These are phyloP conservation scores for Ahaetulla prasina DNA, from an alignment of 2,113 vertebrate species.

Conservation along the genomic window DNA sequence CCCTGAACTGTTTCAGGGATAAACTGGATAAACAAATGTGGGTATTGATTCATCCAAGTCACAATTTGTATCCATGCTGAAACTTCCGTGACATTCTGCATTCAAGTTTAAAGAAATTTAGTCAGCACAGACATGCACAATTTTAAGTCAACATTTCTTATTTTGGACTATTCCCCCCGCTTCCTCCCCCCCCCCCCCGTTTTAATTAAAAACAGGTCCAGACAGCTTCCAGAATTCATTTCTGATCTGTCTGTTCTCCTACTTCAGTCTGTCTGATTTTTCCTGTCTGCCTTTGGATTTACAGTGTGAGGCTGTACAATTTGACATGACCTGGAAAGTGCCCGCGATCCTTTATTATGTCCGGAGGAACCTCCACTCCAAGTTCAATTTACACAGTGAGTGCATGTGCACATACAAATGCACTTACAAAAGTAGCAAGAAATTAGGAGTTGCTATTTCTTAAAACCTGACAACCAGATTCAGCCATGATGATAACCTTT, in stretches of 20 bases:
- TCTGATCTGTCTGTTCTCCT: neutral
- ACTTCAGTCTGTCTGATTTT: neutral
- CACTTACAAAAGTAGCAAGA: neutral
- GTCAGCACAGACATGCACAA: no score
- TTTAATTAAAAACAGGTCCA: neutral
- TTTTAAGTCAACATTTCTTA: neutral
- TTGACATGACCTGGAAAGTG: constrained; percentile 95
- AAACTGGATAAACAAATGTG: neutral
- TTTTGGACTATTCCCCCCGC: neutral
- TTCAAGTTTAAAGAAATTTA: neutral
- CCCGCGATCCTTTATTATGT: constrained; percentile 94
- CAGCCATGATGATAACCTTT: neutral
- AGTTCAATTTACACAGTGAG: constrained; percentile 91
- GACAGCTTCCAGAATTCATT: neutral
- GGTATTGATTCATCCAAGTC: neutral
- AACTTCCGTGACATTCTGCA: neutral
- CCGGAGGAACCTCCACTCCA: constrained; percentile 89
- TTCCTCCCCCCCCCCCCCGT: neutral
- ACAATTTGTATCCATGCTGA: neutral
- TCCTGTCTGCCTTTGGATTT: neutral
- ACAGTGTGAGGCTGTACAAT: constrained; percentile 91
- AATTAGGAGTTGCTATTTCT: neutral
- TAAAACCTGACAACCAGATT: neutral
- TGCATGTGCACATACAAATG: constrained; percentile 6
- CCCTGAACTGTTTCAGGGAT: neutral